phyloP scores from a whole-genome alignment of 2,888 invertebrate genomes.

The Phyllotreta cruciferae region DNA sequence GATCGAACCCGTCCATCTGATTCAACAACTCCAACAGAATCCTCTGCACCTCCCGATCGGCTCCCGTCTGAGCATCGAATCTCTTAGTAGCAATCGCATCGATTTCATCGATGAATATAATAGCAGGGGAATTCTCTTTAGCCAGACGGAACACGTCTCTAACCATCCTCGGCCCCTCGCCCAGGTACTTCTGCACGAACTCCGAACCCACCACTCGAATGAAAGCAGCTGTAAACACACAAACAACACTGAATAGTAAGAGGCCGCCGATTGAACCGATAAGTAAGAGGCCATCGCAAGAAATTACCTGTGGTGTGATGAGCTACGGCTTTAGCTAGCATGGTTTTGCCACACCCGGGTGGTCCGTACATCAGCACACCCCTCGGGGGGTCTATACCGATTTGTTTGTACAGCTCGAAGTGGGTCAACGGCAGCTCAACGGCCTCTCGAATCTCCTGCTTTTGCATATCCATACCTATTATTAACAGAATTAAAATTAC shows the following conservation, averaged over 20 bases:
- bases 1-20: slow-evolving; percentile 99
- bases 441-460: slow-evolving; percentile 98
- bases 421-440: slow-evolving; percentile 98
- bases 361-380: slow-evolving; percentile 97
- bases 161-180: slow-evolving; percentile 99
- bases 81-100: slow-evolving; percentile 99
- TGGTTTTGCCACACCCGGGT: slow-evolving; percentile 99
- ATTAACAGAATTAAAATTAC: too few species aligned
- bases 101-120: slow-evolving; percentile 99
- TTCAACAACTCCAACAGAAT: slow-evolving; percentile 96
- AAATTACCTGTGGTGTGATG: slow-evolving; percentile 91
- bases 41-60: slow-evolving; percentile 97
- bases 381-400: slow-evolving; percentile 95
- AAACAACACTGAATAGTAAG: not conserved
- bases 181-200: slow-evolving; percentile 99
- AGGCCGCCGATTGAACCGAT: not conserved
- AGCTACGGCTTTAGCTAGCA: slow-evolving; percentile 98
- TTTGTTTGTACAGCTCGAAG: slow-evolving; percentile 97
- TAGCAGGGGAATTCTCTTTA: slow-evolving; percentile 98
- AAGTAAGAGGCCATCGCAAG: not conserved
- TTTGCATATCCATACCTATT: slow-evolving; percentile 98
- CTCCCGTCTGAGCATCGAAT: slow-evolving; percentile 97
- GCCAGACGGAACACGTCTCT: slow-evolving; percentile 98
- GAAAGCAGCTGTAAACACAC: slow-evolving; percentile 80
- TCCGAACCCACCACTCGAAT: slow-evolving; percentile 99